A percentile compares a stretch with the other conserved stretches of the same genome.
phyloP scores from a whole-genome alignment of 2,888 invertebrate genomes.

The Drosophila greeni region DNA sequence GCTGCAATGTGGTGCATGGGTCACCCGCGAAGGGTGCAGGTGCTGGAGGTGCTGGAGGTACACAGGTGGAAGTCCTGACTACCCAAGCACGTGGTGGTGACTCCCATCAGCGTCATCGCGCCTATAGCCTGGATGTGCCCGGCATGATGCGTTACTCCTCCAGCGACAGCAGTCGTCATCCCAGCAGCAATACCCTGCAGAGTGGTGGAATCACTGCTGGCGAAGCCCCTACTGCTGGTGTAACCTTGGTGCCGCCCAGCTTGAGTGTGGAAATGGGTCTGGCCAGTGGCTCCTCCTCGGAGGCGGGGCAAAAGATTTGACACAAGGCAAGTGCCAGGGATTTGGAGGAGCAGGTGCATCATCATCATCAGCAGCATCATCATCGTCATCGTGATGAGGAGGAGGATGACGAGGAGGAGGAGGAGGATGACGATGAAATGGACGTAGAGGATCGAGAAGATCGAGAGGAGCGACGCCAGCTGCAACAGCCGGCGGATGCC shows the following conservation, averaged over 20 bases:
- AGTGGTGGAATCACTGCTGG: slow-evolving; percentile 72
- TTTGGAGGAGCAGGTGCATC: neutral
- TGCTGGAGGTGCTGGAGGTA: slow-evolving; percentile 17
- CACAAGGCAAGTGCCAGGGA: slow-evolving; percentile 77
- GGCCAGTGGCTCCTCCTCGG: slow-evolving; percentile 72
- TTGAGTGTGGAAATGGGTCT: slow-evolving; percentile 73
- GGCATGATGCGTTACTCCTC: slow-evolving; percentile 74
- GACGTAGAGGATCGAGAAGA: slow-evolving; percentile 1
- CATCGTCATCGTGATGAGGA: neutral
- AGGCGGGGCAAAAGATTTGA: slow-evolving; percentile 78
- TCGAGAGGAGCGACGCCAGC: slow-evolving; percentile 45
- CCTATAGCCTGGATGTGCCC: slow-evolving; percentile 79
- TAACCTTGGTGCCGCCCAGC: slow-evolving; percentile 58
- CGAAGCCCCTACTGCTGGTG: slow-evolving; percentile 41
- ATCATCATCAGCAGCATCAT: slow-evolving; percentile 11
- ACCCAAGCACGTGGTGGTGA: slow-evolving; percentile 7
- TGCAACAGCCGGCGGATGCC: slow-evolving; percentile 59
- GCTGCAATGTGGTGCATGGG: slow-evolving; percentile 76
- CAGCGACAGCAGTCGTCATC: slow-evolving; percentile 77
- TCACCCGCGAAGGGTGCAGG: slow-evolving; percentile 70
- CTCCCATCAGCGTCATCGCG: slow-evolving; percentile 65
- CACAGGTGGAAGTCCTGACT: neutral
- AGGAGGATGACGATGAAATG: neutral
- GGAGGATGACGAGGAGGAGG: slow-evolving; percentile 14
- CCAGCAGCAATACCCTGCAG: slow-evolving; percentile 77